Conservation (phyloP, 1,140 invertebrate species). For the Samia ricini region DNA sequence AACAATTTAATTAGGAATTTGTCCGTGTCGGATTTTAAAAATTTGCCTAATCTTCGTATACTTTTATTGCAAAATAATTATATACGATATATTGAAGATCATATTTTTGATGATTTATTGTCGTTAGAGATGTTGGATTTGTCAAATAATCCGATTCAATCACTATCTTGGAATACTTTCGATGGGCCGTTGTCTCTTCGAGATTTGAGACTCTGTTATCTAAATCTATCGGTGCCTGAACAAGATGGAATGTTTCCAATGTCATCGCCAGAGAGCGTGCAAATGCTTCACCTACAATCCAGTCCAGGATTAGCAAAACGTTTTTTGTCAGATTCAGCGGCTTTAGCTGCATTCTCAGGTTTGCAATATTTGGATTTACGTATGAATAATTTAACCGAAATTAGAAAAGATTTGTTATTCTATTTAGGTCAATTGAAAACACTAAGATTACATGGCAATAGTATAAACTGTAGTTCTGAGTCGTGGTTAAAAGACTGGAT, state of each 20-base stretch:
- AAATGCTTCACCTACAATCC: conserved; percentile 84
- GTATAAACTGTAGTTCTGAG: conserved; percentile 81
- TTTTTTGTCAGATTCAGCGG: conserved; percentile 83
- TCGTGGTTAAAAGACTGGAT: conserved; percentile 83
- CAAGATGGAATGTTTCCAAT: conserved; percentile 84
- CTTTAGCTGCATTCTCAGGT: conserved; percentile 83
- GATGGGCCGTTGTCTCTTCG: conserved; percentile 81
- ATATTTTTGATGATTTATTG: conserved; percentile 82
- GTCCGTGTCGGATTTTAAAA: conserved; percentile 82
- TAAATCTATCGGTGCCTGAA: conserved; percentile 79
- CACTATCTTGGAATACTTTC: conserved; percentile 82
- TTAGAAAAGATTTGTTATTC: conserved; percentile 82
- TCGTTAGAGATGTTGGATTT: conserved; percentile 85
- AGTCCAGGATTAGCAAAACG: conserved; percentile 84
- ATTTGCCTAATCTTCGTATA: conserved; percentile 83
- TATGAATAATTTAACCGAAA: conserved; percentile 78
- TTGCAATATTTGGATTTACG: conserved; percentile 84
- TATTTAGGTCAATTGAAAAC: conserved; percentile 83
- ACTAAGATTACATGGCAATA: conserved; percentile 80
- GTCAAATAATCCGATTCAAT: conserved; percentile 86
- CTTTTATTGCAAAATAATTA: conserved; percentile 84
- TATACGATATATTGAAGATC: conserved; percentile 82
- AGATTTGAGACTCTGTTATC: conserved; percentile 82
- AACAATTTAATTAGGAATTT: conserved; percentile 82
- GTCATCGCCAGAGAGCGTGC: conserved; percentile 82